Conservation (phyloP, 23 tunicate species). For the Oikopleura dioica region DNA sequence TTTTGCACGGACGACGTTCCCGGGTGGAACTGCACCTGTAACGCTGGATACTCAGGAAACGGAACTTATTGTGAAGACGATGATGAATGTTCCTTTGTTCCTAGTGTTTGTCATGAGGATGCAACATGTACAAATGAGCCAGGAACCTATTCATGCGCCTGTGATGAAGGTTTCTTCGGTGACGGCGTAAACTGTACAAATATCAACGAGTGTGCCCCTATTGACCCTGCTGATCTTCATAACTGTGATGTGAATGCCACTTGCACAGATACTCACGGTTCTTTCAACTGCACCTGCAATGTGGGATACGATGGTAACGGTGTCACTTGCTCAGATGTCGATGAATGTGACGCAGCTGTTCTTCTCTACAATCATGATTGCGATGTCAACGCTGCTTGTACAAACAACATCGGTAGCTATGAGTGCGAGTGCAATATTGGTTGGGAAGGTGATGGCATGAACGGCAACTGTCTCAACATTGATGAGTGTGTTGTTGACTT, state of each 20-base stretch:
- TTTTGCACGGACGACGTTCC: not conserved
- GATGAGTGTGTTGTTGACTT: not conserved
- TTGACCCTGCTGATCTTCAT: too few relatives aligned
- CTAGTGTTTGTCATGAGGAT: too few relatives aligned
- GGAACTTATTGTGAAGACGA: conserved; percentile 15
- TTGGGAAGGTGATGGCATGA: not conserved
- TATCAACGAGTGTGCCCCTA: too few relatives aligned
- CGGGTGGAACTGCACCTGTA: not conserved
- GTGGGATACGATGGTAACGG: too few relatives aligned
- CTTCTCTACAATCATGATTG: conserved; percentile 4
- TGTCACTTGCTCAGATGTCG: too few relatives aligned
- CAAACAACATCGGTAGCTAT: conserved; percentile 14
- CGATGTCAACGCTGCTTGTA: conserved; percentile 15
- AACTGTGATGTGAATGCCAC: conserved; percentile 2
- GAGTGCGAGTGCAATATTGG: not conserved
- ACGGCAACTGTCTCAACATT: not conserved
- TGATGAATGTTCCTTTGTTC: conserved; percentile 23
- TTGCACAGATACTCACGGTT: not conserved
- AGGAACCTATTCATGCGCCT: too few relatives aligned
- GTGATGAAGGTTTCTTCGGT: too few relatives aligned
- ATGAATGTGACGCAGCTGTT: too few relatives aligned
- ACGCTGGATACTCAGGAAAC: not conserved
- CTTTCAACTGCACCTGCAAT: conserved; percentile 6
- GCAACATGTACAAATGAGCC: too few relatives aligned
- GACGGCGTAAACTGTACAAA: too few relatives aligned